These are phyloP conservation scores for Thereva nobilitata DNA, from an alignment of 2,888 invertebrate species.

Conservation along the genomic window DNA sequence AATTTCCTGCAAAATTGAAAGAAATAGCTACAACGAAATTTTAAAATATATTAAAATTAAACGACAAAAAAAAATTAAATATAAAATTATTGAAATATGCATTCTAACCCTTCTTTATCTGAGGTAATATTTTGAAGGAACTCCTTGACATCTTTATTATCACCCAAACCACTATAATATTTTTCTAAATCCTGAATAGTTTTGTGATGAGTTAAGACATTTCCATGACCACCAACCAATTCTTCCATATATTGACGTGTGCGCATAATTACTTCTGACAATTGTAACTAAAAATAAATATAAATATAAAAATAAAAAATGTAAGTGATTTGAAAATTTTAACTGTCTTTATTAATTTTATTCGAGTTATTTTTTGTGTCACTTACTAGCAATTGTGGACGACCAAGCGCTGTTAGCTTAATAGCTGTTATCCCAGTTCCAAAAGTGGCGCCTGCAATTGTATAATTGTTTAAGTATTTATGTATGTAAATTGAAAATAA, in stretches of 20 bases:
- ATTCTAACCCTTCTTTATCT: constrained; percentile 86
- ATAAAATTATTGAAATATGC: no score
- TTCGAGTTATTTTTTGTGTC: not conserved
- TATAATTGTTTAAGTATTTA: not conserved
- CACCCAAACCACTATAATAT: constrained; percentile 77
- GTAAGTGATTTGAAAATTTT: constrained; percentile 8
- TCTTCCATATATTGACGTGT: constrained; percentile 93
- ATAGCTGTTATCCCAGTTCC: constrained; percentile 96
- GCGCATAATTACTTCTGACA: constrained; percentile 96
- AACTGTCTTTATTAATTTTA: constrained; percentile 12
- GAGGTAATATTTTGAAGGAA: constrained; percentile 91
- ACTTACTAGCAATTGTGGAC: constrained; percentile 89
- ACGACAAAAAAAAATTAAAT: constrained; percentile 7
- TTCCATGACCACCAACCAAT: constrained; percentile 84
- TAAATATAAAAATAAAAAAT: not conserved
- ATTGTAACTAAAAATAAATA: constrained; percentile 74
- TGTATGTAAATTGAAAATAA: constrained; percentile 1
- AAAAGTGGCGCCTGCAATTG: constrained; percentile 79
- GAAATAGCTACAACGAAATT: not conserved
- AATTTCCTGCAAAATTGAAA: not conserved
- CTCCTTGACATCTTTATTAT: constrained; percentile 79
- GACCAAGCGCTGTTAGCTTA: constrained; percentile 94
- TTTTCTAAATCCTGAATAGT: constrained; percentile 84
- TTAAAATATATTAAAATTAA: not conserved
- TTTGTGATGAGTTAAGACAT: constrained; percentile 84